These are phyloP conservation scores for Reinhardtius hippoglossoides DNA, from an alignment of 2,113 vertebrate genomes.

Conservation along the genomic window DNA sequence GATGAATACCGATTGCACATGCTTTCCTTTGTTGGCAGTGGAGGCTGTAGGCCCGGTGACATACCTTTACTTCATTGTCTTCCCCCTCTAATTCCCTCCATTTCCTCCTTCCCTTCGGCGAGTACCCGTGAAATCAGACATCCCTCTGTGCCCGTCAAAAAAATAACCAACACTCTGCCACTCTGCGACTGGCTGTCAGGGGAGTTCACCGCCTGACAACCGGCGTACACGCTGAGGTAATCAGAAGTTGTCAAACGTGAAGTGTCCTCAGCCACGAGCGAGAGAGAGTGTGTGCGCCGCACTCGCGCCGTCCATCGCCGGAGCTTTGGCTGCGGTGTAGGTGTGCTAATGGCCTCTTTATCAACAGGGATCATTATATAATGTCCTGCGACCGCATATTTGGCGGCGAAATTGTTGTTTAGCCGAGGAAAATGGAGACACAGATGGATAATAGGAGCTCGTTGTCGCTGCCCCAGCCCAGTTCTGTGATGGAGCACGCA, in stretches of 20 bases:
- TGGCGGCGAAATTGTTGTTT: constrained; percentile 59
- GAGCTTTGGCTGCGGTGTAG: constrained; percentile 28
- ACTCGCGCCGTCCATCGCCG: constrained; percentile 8
- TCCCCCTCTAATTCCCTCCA: constrained; percentile 15
- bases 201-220: constrained; percentile 58
- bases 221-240: constrained; percentile 58
- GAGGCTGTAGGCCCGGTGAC: constrained; percentile 34
- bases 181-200: constrained; percentile 44
- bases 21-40: constrained; percentile 43
- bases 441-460: constrained; percentile 40
- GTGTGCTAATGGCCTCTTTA: constrained; percentile 62
- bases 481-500: constrained; percentile 29
- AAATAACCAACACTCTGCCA: constrained; percentile 61
- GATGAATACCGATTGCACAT: constrained; percentile 63
- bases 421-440: constrained; percentile 55
- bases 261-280: constrained; percentile 59
- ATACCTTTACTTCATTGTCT: constrained; percentile 39
- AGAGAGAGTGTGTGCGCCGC: background rate
- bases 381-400: constrained; percentile 39
- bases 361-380: constrained; percentile 57
- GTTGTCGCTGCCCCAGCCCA: constrained; percentile 23
- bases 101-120: constrained; percentile 45
- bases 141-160: constrained; percentile 60
- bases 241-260: constrained; percentile 74
- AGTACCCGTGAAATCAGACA: constrained; percentile 67